Percentiles rank a stretch among this genome's conserved stretches.
Evolutionary conservation across 2,888 invertebrate genomes (phyloP).

Genomic region (Ophion ventricosus): DNA sequence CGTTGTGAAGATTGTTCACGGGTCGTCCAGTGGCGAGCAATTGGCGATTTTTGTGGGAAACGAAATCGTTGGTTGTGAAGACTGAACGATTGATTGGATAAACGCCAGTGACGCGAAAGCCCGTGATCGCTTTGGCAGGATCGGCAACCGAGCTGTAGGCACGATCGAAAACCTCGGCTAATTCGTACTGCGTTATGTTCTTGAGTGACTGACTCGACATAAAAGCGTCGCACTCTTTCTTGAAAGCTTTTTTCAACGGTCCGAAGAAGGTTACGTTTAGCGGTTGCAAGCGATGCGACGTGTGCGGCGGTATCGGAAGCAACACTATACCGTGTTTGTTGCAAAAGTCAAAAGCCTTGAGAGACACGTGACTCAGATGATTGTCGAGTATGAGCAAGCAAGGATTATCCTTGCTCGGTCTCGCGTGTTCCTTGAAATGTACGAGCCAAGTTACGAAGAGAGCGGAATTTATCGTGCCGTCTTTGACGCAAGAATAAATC

Average conservation of each 20-base stretch:
- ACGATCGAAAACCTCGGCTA: constrained; percentile 63
- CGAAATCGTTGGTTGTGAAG: constrained; percentile 63
- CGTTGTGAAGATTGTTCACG: not conserved
- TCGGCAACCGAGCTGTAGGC: constrained; percentile 61
- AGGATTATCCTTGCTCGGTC: constrained; percentile 76
- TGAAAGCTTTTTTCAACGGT: constrained; percentile 70
- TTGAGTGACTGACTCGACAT: constrained; percentile 58
- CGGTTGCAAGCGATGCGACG: constrained; percentile 71
- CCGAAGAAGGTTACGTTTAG: constrained; percentile 71
- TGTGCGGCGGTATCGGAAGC: constrained; percentile 73
- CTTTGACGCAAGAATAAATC: constrained; percentile 75
- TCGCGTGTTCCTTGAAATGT: constrained; percentile 74
- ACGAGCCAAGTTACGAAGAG: constrained; percentile 62
- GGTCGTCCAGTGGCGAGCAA: not conserved
- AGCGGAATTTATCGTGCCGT: constrained; percentile 72
- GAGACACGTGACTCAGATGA: constrained; percentile 73
- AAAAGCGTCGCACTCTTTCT: constrained; percentile 65
- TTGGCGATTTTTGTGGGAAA: constrained; percentile 41
- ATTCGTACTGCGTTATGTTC: constrained; percentile 65
- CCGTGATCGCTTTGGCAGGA: constrained; percentile 56
- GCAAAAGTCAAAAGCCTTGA: constrained; percentile 66
- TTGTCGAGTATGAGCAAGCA: constrained; percentile 76
- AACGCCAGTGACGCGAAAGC: constrained; percentile 63
- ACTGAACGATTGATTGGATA: constrained; percentile 62
- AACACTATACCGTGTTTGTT: constrained; percentile 68